Base-by-base conservation (phyloP, 2,888 invertebrate genomes). In the Poecilus cupreus region DNA sequence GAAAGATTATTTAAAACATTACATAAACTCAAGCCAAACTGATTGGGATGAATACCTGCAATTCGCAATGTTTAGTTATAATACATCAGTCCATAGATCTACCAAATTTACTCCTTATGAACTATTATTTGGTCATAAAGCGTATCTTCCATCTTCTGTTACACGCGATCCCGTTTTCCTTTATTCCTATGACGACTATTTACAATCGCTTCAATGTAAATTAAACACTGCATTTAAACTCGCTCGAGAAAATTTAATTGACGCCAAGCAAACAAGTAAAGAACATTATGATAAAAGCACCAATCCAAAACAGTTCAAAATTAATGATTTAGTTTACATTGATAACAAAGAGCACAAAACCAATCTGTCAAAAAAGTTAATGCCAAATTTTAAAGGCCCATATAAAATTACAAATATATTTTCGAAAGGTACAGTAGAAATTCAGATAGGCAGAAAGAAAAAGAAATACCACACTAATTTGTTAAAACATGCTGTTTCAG, bases 41-140 rank as follows among this genome's bases (percentile, higher is more conserved):
- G 84, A 87, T 79, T 88, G 88, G 87, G 86, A 87, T 74, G 82
- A 85, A 46, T 86, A 85, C 82, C 46, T 88, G 24, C 82, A 83
- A 10, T 84, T 85, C 49, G 85, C 85, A 0, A 85, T 86, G 83
- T 86, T 86, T 46, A 84, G 84, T 0, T 86, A 86, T 74, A 86
- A 86, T 49, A 84, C 85, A 0, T 83, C 84, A 5, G 82, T 84
- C 0, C 87, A 88, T 81, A 82, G 82, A 13, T 82, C 85, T 2
- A 86, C 86, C 1, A 83, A 83, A 13, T 86, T 82, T 43, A 83
- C 85, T 1, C 86, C 86, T 13, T 85, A 85, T 60, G 85, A 87
- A 84, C 57, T 86, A 57, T 57, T 86, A 10, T 86, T 85, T 81
- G 86, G 86, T 46, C 43, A 82, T 43, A 83, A 84, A 26, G 26